These are phyloP conservation scores for Lasioglossum baleicum DNA, from an alignment of 1,140 invertebrate genomes.

Conservation along the genomic window DNA sequence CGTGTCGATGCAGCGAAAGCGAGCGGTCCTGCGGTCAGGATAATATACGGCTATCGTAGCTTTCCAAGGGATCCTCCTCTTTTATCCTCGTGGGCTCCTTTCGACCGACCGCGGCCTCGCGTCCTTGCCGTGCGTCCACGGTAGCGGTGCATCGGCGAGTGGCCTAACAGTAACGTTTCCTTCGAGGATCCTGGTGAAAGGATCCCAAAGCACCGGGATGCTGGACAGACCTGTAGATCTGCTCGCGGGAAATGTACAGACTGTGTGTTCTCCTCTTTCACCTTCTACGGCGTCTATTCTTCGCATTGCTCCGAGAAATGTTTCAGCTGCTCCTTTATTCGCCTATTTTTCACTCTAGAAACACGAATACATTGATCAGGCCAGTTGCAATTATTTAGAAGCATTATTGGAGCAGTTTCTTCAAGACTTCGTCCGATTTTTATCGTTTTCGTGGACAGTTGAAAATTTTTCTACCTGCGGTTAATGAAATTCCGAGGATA, in stretches of 20 bases:
- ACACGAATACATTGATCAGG: too few species aligned
- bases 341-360: too few species aligned
- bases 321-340: too few species aligned
- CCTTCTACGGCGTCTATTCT: too few species aligned
- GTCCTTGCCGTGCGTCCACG: conserved; percentile 44
- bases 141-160: neutral
- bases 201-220: conserved; percentile 24
- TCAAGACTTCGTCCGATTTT: too few species aligned
- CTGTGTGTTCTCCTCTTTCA: neutral
- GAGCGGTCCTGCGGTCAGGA: conserved; percentile 29
- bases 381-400: too few species aligned
- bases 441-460: too few species aligned
- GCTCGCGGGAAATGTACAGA: neutral
- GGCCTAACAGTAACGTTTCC: neutral
- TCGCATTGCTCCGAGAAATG: too few species aligned
- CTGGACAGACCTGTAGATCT: neutral
- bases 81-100: conserved; percentile 25
- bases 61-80: conserved; percentile 26
- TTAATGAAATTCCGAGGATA: too few species aligned
- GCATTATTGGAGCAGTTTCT: too few species aligned
- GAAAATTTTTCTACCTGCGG: too few species aligned
- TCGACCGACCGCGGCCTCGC: conserved; percentile 12
- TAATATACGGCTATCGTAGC: conserved; percentile 36
- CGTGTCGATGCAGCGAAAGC: conserved; percentile 55
- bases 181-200: conserved; percentile 26